These are phyloP conservation scores for Mus spretus DNA, from an alignment of 2,797 vertebrate species.

Conservation along the genomic window DNA sequence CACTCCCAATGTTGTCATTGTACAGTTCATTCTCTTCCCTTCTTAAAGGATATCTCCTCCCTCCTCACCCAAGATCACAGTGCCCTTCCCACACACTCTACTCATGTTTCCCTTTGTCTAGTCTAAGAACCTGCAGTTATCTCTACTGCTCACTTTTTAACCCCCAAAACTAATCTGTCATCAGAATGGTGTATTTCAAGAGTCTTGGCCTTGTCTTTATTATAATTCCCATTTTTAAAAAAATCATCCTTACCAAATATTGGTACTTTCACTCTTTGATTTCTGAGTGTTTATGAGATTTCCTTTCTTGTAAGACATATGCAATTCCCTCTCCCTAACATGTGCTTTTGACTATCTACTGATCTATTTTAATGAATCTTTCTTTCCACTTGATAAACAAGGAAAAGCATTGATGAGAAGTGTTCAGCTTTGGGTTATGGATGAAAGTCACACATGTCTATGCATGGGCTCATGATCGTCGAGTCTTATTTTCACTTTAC, in stretches of 20 bases:
- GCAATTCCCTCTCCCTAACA: neutral
- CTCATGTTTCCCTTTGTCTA: neutral
- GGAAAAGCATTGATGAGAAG: neutral
- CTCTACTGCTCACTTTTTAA: neutral
- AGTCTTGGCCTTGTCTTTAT: neutral
- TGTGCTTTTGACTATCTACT: neutral
- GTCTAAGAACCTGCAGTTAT: neutral
- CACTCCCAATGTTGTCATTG: neutral
- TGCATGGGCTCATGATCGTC: neutral
- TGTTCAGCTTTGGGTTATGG: neutral
- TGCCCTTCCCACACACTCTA: neutral
- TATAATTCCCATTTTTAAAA: constrained; percentile 14
- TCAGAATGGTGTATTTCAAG: neutral
- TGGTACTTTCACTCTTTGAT: neutral
- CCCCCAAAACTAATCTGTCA: constrained; percentile 14
- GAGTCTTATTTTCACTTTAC: constrained; percentile 17
- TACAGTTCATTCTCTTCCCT: neutral
- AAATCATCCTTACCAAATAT: neutral
- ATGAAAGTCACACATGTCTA: neutral
- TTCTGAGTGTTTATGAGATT: constrained; percentile 48
- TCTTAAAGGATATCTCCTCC: neutral
- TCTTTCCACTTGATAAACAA: neutral
- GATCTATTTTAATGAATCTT: neutral
- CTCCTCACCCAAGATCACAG: neutral
- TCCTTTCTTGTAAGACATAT: neutral